A percentile compares a stretch with the other conserved stretches of the same genome.
Evolutionary conservation across 2,113 vertebrate genomes (phyloP).

Genomic region (Macquaria ambigua): DNA sequence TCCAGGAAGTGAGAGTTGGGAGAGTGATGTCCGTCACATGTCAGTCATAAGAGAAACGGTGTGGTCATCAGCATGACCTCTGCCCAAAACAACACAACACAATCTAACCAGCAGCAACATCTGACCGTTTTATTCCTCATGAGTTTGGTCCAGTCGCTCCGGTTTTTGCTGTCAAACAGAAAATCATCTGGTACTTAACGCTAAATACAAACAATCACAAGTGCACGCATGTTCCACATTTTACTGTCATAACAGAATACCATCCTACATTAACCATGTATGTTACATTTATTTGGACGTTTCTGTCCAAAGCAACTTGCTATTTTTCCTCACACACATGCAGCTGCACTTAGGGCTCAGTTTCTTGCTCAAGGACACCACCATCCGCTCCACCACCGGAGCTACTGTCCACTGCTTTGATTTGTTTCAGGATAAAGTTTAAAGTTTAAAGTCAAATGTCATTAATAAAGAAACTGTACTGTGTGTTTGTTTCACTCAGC

Average conservation of each 20-base stretch:
- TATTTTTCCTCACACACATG: too few relatives aligned
- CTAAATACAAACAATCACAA: neutral
- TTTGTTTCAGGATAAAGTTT: too few relatives aligned
- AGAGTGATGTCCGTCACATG: constrained; percentile 40
- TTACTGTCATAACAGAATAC: neutral
- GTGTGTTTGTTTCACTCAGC: neutral
- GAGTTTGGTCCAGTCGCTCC: neutral
- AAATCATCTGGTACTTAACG: neutral
- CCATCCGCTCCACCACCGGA: too few relatives aligned
- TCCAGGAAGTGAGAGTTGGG: constrained; percentile 16
- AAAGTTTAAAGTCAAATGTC: too few relatives aligned
- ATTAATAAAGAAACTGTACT: too few relatives aligned
- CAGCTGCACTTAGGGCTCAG: too few relatives aligned
- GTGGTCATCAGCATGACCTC: neutral
- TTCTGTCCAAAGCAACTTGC: too few relatives aligned
- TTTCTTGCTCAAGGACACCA: too few relatives aligned
- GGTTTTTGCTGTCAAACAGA: neutral
- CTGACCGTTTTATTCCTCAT: neutral
- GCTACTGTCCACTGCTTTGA: too few relatives aligned
- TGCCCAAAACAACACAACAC: neutral
- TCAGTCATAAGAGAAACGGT: constrained; percentile 24
- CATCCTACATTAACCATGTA: too few relatives aligned
- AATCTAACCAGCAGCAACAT: neutral
- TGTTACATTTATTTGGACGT: neutral
- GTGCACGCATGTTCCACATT: neutral